Evolutionary conservation across 2,888 invertebrate genomes (phyloP), one percentile per base, ranked within the genome.

Genomic region (Cephus nigrinus): DNA sequence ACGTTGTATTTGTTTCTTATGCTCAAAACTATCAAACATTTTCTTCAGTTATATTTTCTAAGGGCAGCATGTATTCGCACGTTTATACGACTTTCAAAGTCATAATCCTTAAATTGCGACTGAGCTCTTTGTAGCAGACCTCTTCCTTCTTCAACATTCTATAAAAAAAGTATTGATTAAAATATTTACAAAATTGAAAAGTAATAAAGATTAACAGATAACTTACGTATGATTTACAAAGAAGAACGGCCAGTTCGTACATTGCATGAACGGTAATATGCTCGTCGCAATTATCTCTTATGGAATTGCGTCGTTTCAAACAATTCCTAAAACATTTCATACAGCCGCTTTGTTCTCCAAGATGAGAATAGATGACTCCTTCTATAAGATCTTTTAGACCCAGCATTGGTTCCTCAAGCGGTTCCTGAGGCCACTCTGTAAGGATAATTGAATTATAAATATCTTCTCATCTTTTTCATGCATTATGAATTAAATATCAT

Each of bases 221-320:
- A 86, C 88, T 87, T 80, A 90, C 90, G 75, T 85, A 86, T 68
- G 81, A 84, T 69, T 82, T 80, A 76, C 88, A 90, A 74, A 90
- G 84, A 3, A 79, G 82, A 76, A 81, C 90, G 5, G 94, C 95
- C 74, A 95, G 90, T 88, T 95, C 95, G 87, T 94, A 95, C 76
- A 93, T 92, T 31, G 94, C 93, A 88, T 94, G 95, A 4, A 95
- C 95, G 75, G 94, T 93, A 77, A 95, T 90, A 87, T 95, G 95
- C 76, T 92, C 89, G 79, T 90, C 90, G 5, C 78, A 75, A 1
- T 80, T 75, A 77, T 88, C 88, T 35, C 82, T 84, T 4, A 30
- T 12, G 71, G 86, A 84, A 72, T 79, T 77, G 32, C 90, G 88
- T 31, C 85, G 83, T 78, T 86, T 85, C 33, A 90, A 80, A 79